A percentile compares a stretch with the other conserved stretches of the same genome.
Evolutionary conservation across 2,113 vertebrate genomes (phyloP).

Genomic region (Oplegnathus fasciatus): DNA sequence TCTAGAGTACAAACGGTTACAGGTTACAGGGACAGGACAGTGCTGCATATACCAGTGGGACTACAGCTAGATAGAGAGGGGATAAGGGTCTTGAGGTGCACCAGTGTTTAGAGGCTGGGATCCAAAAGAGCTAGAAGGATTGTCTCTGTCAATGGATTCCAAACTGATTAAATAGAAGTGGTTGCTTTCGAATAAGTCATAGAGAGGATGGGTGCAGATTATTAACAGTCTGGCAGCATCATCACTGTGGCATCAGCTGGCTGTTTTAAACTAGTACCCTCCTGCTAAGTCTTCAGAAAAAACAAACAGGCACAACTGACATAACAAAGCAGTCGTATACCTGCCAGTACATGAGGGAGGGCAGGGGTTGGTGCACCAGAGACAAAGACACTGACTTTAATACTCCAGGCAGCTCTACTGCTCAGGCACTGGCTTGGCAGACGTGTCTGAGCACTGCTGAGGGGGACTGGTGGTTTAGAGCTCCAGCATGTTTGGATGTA

Average conservation of each 20-base stretch:
- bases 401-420: conserved; percentile 6
- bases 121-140: neutral
- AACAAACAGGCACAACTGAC: conserved; percentile 38
- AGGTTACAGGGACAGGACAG: neutral
- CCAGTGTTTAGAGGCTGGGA: neutral
- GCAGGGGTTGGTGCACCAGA: conserved; percentile 38
- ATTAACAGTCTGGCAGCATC: conserved; percentile 56
- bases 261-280: conserved; percentile 52
- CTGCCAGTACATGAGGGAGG: conserved; percentile 45
- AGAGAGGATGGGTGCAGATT: conserved; percentile 32
- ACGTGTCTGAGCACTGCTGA: conserved; percentile 7
- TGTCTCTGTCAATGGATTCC: conserved; percentile 8
- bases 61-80: neutral
- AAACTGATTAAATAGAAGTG: conserved; percentile 23
- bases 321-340: conserved; percentile 47
- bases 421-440: neutral
- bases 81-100: neutral
- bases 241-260: conserved; percentile 46
- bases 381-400: conserved; percentile 28
- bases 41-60: neutral
- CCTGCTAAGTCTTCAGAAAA: conserved; percentile 38
- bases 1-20: neutral
- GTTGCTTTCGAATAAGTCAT: conserved; percentile 32
- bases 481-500: neutral
- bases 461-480: neutral